Evolutionary conservation across 2,888 invertebrate species (phyloP), one percentile per base, ranked within the genome.

Genomic region (Mesorhabditis belari): DNA sequence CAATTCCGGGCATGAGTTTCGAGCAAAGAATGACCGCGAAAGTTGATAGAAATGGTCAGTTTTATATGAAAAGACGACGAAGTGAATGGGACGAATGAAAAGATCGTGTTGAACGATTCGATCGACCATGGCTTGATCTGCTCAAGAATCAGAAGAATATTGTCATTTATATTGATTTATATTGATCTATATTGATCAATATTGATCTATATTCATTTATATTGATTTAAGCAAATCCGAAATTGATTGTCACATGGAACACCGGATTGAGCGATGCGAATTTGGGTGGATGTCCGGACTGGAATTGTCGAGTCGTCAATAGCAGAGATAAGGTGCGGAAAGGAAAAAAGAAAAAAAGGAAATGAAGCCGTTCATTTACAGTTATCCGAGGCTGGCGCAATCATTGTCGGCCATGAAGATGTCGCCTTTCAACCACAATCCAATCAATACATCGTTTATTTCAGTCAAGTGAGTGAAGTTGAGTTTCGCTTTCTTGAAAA

Each of bases 261-360:
- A 68, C 75, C 0, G 75, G 70, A 6, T 70, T 70, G 57, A 62
- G 63, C 17, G 52, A 62, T 6, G 68, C 57, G 17, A 73, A 75
- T 58, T 64, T 77, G 19, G 65, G 67, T 26, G 77, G 78, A 49
- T 79, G 79, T 65, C 73, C 76, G 21, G 79, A 79, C 52, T 79
- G 79, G 79, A 75, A 79, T 49, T 79, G 79, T 59, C 64, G 66
- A 27, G 65, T 77, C 54, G 68, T 68, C 5, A 55, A 61, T 21
- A 70, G 69, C 53, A 56, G 65, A 6, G n/a, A 23, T 1, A 21
- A 6, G 21, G 12, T 50, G 9, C 51, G 21, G 17, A 21, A 50
- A n/a, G 6, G 51, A 21, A 50, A 6, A 21, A n/a, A n/a, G 6
- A 23, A 21, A 50, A 6, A 21, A n/a, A 21, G 17, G 9, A n/a